Conservation (phyloP, 2,797 vertebrate genomes). For the Arnoldichthys spilopterus region DNA sequence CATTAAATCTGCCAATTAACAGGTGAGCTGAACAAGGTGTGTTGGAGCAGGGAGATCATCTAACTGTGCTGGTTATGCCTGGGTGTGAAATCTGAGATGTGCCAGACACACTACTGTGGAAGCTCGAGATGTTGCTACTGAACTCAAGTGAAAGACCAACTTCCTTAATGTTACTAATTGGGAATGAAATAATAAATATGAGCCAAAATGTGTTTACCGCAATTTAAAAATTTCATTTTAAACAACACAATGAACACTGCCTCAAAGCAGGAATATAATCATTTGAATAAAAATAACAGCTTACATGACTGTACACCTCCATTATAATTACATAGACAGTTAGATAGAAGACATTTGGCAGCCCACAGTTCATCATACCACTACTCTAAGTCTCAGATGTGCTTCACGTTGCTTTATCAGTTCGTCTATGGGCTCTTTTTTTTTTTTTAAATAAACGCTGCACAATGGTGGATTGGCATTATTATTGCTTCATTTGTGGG, state of each 20-base stretch:
- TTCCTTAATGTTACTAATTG: no score
- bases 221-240: not conserved
- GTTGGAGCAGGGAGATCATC: no score
- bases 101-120: no score
- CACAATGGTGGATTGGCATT: not conserved
- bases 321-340: not conserved
- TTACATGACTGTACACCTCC: not conserved
- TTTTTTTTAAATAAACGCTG: not conserved
- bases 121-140: no score
- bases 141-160: no score
- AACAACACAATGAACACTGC: not conserved
- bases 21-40: no score
- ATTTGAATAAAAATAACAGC: not conserved
- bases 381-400: no score
- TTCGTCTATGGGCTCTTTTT: not conserved
- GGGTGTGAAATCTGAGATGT: no score
- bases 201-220: not conserved
- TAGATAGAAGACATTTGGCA: not conserved
- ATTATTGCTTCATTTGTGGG: not conserved
- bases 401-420: not conserved
- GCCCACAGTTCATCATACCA: not conserved
- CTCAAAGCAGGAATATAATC: not conserved
- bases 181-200: no score
- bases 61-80: no score
- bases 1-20: no score